Evolutionary conservation across 2,888 invertebrate genomes (phyloP).

Genomic region (Tridacna crocea): DNA sequence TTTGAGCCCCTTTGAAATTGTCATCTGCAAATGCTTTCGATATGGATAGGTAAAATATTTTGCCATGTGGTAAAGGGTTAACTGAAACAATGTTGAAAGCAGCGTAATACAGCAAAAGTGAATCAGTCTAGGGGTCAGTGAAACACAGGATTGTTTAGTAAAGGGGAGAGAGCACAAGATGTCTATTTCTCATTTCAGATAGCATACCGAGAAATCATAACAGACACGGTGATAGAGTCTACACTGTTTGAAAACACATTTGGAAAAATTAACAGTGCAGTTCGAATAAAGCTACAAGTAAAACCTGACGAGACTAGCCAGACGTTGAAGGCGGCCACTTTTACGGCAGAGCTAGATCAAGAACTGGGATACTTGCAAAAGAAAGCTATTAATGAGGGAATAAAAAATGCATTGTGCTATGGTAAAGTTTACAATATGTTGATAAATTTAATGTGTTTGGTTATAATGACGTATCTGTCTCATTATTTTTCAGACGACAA

Average conservation of each 20-base stretch:
- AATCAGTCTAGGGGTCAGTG: too few relatives aligned
- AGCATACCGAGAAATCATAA: slow-evolving; percentile 93
- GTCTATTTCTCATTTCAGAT: slow-evolving; percentile 50
- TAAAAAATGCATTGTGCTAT: slow-evolving; percentile 85
- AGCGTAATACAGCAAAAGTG: too few relatives aligned
- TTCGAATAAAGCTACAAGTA: neutral
- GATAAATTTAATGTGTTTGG: too few relatives aligned
- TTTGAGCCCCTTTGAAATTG: too few relatives aligned
- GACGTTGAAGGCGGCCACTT: slow-evolving; percentile 7
- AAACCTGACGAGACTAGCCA: slow-evolving; percentile 10
- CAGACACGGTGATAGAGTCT: slow-evolving; percentile 76
- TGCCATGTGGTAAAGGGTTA: too few relatives aligned
- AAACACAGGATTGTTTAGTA: too few relatives aligned
- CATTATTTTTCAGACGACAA: too few relatives aligned
- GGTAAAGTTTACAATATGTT: slow-evolving; percentile 46
- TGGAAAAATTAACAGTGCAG: slow-evolving; percentile 84
- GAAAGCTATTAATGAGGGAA: slow-evolving; percentile 90
- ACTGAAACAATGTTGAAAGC: too few relatives aligned
- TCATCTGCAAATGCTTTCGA: too few relatives aligned
- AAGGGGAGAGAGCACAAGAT: too few relatives aligned
- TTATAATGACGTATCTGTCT: too few relatives aligned
- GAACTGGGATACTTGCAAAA: slow-evolving; percentile 2
- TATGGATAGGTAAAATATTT: too few relatives aligned
- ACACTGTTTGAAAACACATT: slow-evolving; percentile 88
- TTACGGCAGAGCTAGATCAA: neutral